These are phyloP conservation scores for Taenioides sp. DNA, from an alignment of 2,797 vertebrate genomes.

Conservation along the genomic window DNA sequence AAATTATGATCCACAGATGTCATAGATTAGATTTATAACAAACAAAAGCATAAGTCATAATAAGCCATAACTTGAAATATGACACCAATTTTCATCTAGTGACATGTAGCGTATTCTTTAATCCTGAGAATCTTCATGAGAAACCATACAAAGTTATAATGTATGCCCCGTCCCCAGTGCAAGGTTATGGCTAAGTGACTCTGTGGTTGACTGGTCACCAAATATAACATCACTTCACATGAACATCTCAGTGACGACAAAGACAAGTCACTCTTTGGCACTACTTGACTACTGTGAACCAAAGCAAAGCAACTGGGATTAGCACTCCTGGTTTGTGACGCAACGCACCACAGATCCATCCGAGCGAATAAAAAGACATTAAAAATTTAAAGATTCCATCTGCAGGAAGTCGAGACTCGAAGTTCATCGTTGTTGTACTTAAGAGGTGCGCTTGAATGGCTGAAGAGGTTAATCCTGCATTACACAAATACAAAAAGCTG, in stretches of 20 bases:
- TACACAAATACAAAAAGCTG: slow-evolving; percentile 67
- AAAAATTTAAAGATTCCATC: slow-evolving; percentile 80
- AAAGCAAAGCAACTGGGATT: slow-evolving; percentile 60
- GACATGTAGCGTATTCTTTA: background rate
- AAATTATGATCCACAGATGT: too few species aligned
- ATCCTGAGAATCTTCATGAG: background rate
- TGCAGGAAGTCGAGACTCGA: slow-evolving; percentile 56
- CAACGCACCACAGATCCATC: slow-evolving; percentile 61
- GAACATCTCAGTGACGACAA: slow-evolving; percentile 36
- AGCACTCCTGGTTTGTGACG: slow-evolving; percentile 66
- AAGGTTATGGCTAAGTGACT: slow-evolving; percentile 47
- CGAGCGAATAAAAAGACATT: slow-evolving; percentile 74
- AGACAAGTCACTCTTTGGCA: slow-evolving; percentile 45
- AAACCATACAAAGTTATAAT: background rate
- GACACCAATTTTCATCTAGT: background rate
- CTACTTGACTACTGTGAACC: slow-evolving; percentile 35
- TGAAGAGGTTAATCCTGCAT: slow-evolving; percentile 73
- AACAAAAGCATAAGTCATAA: too few species aligned
- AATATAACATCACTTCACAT: slow-evolving; percentile 69
- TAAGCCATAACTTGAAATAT: background rate
- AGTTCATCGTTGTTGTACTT: slow-evolving; percentile 60
- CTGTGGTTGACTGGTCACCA: slow-evolving; percentile 52
- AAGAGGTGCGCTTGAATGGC: slow-evolving; percentile 64
- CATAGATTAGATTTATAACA: too few species aligned
- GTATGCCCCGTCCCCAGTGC: slow-evolving; percentile 40